Base-by-base conservation (phyloP, 2,888 invertebrate genomes). In the Chrysotoxum bicinctum region DNA sequence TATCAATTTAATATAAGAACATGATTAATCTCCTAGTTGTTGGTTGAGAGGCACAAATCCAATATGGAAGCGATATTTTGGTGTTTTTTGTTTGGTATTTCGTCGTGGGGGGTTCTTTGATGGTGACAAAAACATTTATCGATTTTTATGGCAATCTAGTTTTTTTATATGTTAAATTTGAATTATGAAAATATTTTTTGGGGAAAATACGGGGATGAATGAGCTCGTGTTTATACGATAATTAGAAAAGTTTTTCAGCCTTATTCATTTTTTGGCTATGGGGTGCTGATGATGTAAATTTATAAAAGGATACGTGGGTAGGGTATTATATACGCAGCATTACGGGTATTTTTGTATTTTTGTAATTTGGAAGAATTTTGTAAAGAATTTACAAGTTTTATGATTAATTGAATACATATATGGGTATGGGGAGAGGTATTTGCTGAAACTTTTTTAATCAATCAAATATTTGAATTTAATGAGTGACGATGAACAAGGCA, bases 381-480 rank as follows among this genome's bases (percentile, higher is more conserved):
- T 56, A 40, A 43, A n/a, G 26, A 62, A 30, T 62, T 40, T 35
- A 14, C 1, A 40, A 40, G 40, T 60, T 60, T 21, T 14, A 40
- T 60, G 26, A 60, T 60, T 40, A 40, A 60, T 60, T 60, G 23
- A 60, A 35, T 60, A 23, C 21, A 8, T 21, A 5, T n/a, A n/a
- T n/a, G 6, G 30, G 14, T 19, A 21, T 5, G 10, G 14, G 1
- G 48, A 5, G 16, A 1, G 3, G 35, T 37, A 21, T 35, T 58
- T 21, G 58, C 1, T 14, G 14, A 30, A 64, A 64, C 45, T 64
- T 64, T 64, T 45, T 45, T 64, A 64, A 64, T 64, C 19, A 64
- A 64, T 64, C 45, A 64, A 58, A 58, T 32, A 56, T 58, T 58
- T 21, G 14, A 37, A 35, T 58, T 21, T 9, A 35, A 58, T 58